Conservation (phyloP, 2,113 vertebrate genomes). For the Hippolais icterina region DNA sequence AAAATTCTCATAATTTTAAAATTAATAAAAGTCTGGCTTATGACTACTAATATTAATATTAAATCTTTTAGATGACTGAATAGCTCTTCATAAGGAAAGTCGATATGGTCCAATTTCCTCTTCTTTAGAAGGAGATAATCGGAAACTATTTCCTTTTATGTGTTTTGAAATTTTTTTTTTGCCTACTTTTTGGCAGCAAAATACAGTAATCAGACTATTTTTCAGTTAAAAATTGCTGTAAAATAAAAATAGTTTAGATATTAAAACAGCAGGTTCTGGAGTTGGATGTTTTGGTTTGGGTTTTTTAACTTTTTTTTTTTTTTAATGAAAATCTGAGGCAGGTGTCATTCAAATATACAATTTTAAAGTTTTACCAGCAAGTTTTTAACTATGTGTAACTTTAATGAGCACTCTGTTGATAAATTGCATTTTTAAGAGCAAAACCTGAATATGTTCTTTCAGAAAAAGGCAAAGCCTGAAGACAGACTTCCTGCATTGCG, state of each 20-base stretch:
- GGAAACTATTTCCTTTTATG: background rate
- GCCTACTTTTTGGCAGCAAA: background rate
- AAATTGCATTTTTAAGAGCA: background rate
- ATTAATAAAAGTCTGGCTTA: background rate
- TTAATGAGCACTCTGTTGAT: background rate
- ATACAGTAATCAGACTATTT: background rate
- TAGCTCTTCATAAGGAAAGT: background rate
- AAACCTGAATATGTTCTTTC: background rate
- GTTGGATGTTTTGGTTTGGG: rapidly evolving
- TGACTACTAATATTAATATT: background rate
- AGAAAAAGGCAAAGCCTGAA: background rate
- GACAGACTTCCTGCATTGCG: background rate
- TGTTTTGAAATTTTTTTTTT: background rate
- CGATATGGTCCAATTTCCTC: background rate
- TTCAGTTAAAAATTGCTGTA: background rate
- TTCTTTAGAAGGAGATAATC: background rate
- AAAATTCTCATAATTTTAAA: background rate
- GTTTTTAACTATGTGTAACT: background rate
- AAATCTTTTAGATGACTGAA: background rate
- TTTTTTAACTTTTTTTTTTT: background rate
- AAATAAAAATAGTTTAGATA: background rate
- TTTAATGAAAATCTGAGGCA: background rate
- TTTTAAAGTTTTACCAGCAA: background rate
- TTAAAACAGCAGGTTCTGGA: background rate
- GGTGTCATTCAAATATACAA: background rate